Percentiles rank a stretch among this genome's conserved stretches.
phyloP scores from a whole-genome alignment of 2,113 vertebrate species.

The Rhinolophus sinicus region DNA sequence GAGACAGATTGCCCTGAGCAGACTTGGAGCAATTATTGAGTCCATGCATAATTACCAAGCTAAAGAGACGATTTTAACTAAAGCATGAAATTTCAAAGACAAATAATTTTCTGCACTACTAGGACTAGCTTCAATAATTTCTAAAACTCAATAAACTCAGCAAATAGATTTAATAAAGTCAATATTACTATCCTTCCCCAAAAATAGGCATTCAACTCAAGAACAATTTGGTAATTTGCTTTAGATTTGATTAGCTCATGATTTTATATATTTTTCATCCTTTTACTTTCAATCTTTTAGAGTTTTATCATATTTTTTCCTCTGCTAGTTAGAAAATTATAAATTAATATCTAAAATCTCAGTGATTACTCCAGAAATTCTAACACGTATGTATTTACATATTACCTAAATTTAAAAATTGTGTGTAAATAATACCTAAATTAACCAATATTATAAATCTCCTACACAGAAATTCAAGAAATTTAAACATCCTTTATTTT shows the following conservation, averaged over 20 bases:
- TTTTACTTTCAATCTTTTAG: background rate
- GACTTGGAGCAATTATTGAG: background rate
- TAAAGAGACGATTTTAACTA: slow-evolving; percentile 14
- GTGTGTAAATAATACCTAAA: background rate
- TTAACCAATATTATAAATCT: background rate
- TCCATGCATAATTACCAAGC: slow-evolving; percentile 13
- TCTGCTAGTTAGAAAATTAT: background rate
- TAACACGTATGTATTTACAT: background rate
- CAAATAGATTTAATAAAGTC: background rate
- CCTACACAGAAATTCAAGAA: background rate
- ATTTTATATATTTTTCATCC: background rate
- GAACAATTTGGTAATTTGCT: background rate
- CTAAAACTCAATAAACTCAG: background rate
- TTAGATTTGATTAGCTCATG: background rate
- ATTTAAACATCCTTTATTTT: background rate
- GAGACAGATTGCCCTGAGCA: slow-evolving; percentile 31
- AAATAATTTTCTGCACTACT: slow-evolving; percentile 26
- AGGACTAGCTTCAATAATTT: background rate
- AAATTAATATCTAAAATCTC: background rate
- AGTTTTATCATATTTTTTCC: background rate
- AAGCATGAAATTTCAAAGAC: slow-evolving; percentile 28
- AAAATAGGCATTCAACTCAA: background rate
- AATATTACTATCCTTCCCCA: background rate
- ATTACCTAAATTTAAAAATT: background rate
- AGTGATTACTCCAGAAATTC: background rate